Evolutionary conservation across 1,140 invertebrate genomes (phyloP), one percentile per base, ranked within the genome.

Genomic region (Agraylea sexmaculata): DNA sequence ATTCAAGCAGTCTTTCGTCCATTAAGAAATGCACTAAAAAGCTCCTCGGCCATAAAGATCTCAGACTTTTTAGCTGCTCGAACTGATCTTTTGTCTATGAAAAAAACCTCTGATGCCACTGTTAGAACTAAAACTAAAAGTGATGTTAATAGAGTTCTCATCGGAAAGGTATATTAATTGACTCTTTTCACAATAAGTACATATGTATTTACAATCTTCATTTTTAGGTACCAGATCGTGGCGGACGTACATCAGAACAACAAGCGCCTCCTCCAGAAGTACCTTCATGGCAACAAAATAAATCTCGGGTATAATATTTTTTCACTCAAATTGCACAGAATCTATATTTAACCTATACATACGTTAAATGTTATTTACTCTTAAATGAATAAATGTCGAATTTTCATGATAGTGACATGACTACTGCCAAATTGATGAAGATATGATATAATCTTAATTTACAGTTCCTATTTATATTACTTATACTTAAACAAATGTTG

Each of bases 251-350:
- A 1, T 77, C 77, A 53, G 90, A 95, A 55, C 78, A 87, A 53
- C 81, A 88, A 45, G 77, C 87, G 3, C 92, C 92, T 1, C 88
- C 90, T 4, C 88, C 88, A 8, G 92, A 95, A 69, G 94, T 95
- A 88, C 91, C 92, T 7, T 79, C 83, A 1, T 95, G 89, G 83
- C 76, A 84, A 53, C 82, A 88, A 40, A 57, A 62, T 33, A 50
- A 57, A 40, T 41, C 56, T 5, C 46, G 46, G 37, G 49, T 51
- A 13, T 32, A 11, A 15, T 7, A 4, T 15, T 33, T 40, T 22
- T 13, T 12, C 6, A 20, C 19, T 30, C 8, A 15, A 11, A 19
- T 18, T 3, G 6, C 17, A 13, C 18, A 15, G 11, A 11, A 37
- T 23, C 4, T n/a, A n/a, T 23, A 23, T 37, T 37, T 12, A 37